These are phyloP conservation scores for Drosophila cyrtoloma DNA, from an alignment of 2,888 invertebrate species.

Conservation along the genomic window DNA sequence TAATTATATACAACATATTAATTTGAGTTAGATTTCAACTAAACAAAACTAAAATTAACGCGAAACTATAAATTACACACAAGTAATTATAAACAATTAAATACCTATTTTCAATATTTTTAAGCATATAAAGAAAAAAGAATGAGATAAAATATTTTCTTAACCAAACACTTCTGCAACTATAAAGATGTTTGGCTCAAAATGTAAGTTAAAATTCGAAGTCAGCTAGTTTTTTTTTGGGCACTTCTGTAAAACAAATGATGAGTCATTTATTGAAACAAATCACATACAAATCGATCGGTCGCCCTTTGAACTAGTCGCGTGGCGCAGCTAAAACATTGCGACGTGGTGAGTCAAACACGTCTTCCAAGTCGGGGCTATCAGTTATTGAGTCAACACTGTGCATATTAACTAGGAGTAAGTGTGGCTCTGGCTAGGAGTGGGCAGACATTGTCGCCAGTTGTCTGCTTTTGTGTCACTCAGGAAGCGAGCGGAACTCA, in stretches of 20 bases:
- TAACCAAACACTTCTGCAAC: not conserved
- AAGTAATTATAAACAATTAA: not conserved
- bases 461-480: conserved; percentile 45
- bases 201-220: not conserved
- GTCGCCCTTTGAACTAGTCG: conserved; percentile 71
- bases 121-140: not conserved
- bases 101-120: not conserved
- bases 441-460: conserved; percentile 40
- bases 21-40: fast-evolving
- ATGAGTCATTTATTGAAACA: conserved; percentile 64
- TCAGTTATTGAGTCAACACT: conserved; percentile 47
- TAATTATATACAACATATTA: not conserved
- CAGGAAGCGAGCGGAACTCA: conserved; percentile 63
- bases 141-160: not conserved
- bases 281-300: conserved; percentile 55
- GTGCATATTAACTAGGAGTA: conserved; percentile 72
- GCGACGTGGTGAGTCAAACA: conserved; percentile 70
- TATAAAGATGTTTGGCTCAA: not conserved
- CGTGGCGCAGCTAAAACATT: conserved; percentile 45
- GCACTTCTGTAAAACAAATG: conserved; percentile 10
- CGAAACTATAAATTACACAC: not conserved
- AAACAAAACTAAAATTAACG: too few relatives aligned
- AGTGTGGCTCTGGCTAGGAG: conserved; percentile 21
- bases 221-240: conserved; percentile 16
- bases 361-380: conserved; percentile 51